A percentile compares a stretch with the other conserved stretches of the same genome.
These are phyloP conservation scores for Mesorhabditis belari DNA, from an alignment of 2,888 invertebrate genomes.

Conservation along the genomic window DNA sequence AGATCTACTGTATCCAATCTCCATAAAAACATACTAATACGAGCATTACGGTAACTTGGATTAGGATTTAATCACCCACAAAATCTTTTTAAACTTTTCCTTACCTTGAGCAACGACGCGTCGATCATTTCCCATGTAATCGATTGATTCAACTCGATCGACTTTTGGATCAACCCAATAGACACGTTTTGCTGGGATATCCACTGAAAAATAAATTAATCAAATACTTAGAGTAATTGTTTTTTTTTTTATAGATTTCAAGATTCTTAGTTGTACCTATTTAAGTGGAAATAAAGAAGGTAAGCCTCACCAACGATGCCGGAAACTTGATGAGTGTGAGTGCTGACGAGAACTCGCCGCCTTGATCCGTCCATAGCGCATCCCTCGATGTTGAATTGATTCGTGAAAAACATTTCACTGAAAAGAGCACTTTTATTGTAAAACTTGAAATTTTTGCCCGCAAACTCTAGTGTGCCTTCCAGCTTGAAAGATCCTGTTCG, in stretches of 20 bases:
- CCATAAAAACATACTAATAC: too few species aligned
- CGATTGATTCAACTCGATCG: constrained; percentile 90
- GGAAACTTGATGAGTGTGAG: constrained; percentile 86
- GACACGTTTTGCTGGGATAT: constrained; percentile 78
- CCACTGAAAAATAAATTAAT: constrained; percentile 66
- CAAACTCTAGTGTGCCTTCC: too few species aligned
- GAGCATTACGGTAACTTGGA: too few species aligned
- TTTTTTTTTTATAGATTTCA: background rate
- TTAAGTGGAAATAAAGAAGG: background rate
- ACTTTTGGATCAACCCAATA: constrained; percentile 93
- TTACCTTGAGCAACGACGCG: constrained; percentile 40
- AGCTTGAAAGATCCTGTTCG: too few species aligned
- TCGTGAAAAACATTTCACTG: constrained; percentile 61
- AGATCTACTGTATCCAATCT: too few species aligned
- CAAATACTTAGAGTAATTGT: background rate
- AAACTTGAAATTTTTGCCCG: too few species aligned
- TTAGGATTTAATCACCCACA: too few species aligned
- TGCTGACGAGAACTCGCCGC: constrained; percentile 74
- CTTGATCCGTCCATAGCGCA: constrained; percentile 91
- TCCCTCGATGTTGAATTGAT: constrained; percentile 66
- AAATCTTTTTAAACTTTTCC: too few species aligned
- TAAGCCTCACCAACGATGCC: constrained; percentile 66
- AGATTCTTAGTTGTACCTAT: background rate
- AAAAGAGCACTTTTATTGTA: too few species aligned
- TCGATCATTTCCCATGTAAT: constrained; percentile 71